Evolutionary conservation across 2,888 invertebrate genomes (phyloP).

Genomic region (Drosophila limbata): DNA sequence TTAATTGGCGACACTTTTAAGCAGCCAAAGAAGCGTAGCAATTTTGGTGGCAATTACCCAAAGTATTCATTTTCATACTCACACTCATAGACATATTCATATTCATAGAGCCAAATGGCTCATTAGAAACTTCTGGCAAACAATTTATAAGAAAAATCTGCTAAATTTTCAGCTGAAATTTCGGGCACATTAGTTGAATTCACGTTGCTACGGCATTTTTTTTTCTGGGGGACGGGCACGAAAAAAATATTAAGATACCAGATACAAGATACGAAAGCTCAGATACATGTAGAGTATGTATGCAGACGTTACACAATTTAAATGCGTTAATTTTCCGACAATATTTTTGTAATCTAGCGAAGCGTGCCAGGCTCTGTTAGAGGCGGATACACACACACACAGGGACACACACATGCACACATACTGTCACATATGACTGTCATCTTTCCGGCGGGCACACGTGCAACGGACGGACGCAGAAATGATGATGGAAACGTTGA

Average conservation of each 20-base stretch:
- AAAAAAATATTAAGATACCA: conserved; percentile 28
- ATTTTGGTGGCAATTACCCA: conserved; percentile 28
- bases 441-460: conserved; percentile 33
- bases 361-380: conserved; percentile 29
- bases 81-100: conserved; percentile 16
- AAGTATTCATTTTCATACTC: conserved; percentile 13
- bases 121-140: conserved; percentile 46
- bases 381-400: background rate
- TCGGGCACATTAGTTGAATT: conserved; percentile 33
- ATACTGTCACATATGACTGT: conserved; percentile 27
- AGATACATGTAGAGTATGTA: background rate
- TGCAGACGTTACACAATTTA: conserved; percentile 51
- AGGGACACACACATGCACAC: background rate
- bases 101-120: conserved; percentile 18
- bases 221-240: conserved; percentile 6
- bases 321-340: conserved; percentile 72
- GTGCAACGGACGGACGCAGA: conserved; percentile 24
- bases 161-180: conserved; percentile 31
- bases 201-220: conserved; percentile 5
- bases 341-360: conserved; percentile 70
- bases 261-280: conserved; percentile 11
- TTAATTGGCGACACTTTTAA: conserved; percentile 42
- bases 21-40: background rate
- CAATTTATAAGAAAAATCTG: conserved; percentile 47
- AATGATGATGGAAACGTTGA: conserved; percentile 58